Conservation (phyloP, 2,797 vertebrate genomes). For the Labeo calbasu region DNA sequence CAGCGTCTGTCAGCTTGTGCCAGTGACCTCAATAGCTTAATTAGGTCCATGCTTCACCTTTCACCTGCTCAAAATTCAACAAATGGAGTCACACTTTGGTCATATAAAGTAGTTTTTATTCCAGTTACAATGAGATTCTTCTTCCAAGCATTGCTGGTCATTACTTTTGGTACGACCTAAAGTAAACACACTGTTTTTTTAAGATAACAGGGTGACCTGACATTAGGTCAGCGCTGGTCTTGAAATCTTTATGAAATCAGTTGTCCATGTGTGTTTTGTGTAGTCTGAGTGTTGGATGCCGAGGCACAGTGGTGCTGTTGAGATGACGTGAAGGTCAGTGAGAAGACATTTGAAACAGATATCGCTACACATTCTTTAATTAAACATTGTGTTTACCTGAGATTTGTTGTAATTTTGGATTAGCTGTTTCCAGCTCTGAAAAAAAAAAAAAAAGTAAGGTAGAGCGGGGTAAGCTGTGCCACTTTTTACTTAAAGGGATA, state of each 20-base stretch:
- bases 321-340: background rate
- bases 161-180: conserved; percentile 31
- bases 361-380: background rate
- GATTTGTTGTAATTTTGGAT: conserved; percentile 5
- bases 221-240: background rate
- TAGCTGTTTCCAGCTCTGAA: background rate
- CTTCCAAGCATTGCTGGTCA: conserved; percentile 13
- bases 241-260: background rate
- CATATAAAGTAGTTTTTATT: conserved; percentile 50
- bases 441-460: background rate
- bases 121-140: conserved; percentile 36
- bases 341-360: conserved; percentile 18
- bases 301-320: conserved; percentile 50
- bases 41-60: conserved; percentile 13
- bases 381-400: conserved; percentile 22
- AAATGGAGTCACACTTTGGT: background rate
- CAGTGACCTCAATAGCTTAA: conserved; percentile 46
- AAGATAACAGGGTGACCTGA: conserved; percentile 6
- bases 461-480: background rate
- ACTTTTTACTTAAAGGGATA: background rate
- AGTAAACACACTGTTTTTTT: conserved; percentile 24
- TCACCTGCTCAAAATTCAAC: background rate
- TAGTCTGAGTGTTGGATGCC: background rate
- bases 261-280: background rate
- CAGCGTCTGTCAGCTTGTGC: background rate